phyloP scores from a whole-genome alignment of 2,888 invertebrate genomes.

The Bellardia pandia region DNA sequence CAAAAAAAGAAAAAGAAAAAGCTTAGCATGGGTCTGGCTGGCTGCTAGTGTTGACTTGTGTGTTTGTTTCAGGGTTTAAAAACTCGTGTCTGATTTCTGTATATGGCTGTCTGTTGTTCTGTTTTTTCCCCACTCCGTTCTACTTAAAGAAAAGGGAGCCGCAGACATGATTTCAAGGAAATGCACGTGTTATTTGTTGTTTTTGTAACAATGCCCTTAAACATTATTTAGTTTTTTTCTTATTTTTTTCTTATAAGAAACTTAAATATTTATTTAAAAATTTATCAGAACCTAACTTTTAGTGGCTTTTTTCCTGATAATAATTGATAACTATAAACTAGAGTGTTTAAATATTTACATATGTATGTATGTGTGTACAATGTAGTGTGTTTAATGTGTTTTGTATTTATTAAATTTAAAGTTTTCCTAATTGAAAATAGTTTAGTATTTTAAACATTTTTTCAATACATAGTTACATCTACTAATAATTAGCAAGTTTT shows the following conservation, averaged over 20 bases:
- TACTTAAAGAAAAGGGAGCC: conserved; percentile 7
- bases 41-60: background rate
- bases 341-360: conserved; percentile 12
- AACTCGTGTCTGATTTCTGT: conserved; percentile 67
- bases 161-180: conserved; percentile 39
- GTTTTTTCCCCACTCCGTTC: background rate
- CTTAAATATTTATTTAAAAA: conserved; percentile 48
- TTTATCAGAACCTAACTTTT: conserved; percentile 18
- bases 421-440: background rate
- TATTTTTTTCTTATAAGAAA: conserved; percentile 16
- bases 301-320: background rate
- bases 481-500: conserved; percentile 23
- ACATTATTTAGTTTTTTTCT: background rate
- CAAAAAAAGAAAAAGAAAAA: conserved; percentile 34
- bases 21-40: conserved; percentile 68
- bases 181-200: conserved; percentile 59
- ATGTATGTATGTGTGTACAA: no score
- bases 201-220: conserved; percentile 21
- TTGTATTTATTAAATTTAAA: background rate
- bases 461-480: background rate
- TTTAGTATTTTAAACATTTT: background rate
- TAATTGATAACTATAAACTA: background rate
- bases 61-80: conserved; percentile 46
- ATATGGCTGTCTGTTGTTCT: conserved; percentile 2
- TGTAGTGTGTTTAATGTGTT: background rate